These are phyloP conservation scores for Martes martes DNA, from an alignment of 2,113 vertebrate genomes.

Conservation along the genomic window DNA sequence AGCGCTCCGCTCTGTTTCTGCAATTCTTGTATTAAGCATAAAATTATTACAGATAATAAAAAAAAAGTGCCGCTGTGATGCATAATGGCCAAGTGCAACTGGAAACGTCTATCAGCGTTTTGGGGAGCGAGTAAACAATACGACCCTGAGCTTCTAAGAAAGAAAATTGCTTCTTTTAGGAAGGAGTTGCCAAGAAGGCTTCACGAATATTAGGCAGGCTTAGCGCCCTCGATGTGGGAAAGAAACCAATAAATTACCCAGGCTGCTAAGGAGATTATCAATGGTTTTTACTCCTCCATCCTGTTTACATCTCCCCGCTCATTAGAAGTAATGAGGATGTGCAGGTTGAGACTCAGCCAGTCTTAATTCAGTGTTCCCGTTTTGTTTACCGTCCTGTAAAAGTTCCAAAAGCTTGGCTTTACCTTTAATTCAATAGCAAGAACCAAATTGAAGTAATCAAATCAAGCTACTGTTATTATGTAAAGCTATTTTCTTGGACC, in stretches of 20 bases:
- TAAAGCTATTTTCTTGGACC: slow-evolving; percentile 73
- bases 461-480: slow-evolving; percentile 78
- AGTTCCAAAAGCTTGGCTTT: slow-evolving; percentile 71
- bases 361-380: slow-evolving; percentile 60
- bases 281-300: slow-evolving; percentile 70
- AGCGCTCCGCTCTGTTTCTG: not conserved
- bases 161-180: slow-evolving; percentile 65
- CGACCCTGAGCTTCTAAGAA: not conserved
- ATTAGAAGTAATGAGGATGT: slow-evolving; percentile 72
- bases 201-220: slow-evolving; percentile 69
- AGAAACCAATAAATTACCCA: slow-evolving; percentile 66
- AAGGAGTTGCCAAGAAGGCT: slow-evolving; percentile 64
- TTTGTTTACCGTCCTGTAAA: slow-evolving; percentile 64
- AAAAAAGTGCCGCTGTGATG: not conserved
- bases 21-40: not conserved
- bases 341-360: slow-evolving; percentile 51
- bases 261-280: slow-evolving; percentile 78
- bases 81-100: slow-evolving; percentile 38
- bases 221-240: slow-evolving; percentile 75
- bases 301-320: slow-evolving; percentile 70
- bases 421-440: slow-evolving; percentile 71
- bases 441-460: slow-evolving; percentile 74
- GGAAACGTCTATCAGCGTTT: slow-evolving; percentile 7
- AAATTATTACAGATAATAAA: not conserved
- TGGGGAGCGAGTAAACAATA: slow-evolving; percentile 46